phyloP scores from a whole-genome alignment of 2,888 invertebrate species.

The Plagodis pulveraria region DNA sequence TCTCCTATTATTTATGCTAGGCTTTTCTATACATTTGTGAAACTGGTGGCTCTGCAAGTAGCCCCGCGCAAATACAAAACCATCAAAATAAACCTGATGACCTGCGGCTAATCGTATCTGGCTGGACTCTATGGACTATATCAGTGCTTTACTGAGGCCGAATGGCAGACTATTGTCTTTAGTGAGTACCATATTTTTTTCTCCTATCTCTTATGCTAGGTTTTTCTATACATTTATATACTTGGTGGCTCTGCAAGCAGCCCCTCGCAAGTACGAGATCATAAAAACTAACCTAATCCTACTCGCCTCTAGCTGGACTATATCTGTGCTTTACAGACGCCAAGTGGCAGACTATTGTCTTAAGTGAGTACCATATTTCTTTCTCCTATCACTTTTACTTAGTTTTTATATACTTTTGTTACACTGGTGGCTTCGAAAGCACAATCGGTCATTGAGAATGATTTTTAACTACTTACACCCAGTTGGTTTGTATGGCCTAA shows the following conservation, averaged over 20 bases:
- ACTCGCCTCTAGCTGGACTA: no score
- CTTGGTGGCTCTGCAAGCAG: no score
- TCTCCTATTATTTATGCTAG: no score
- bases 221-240: no score
- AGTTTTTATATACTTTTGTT: neutral
- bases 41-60: constrained; percentile 20
- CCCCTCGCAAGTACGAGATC: neutral
- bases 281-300: constrained; percentile 6
- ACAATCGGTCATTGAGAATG: constrained; percentile 37
- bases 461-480: constrained; percentile 39
- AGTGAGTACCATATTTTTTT: constrained; percentile 27
- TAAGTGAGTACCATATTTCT: no score
- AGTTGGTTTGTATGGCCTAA: constrained; percentile 48
- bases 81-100: constrained; percentile 39
- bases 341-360: no score
- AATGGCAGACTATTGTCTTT: constrained; percentile 37
- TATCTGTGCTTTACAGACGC: no score
- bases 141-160: constrained; percentile 35
- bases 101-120: constrained; percentile 38
- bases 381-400: no score
- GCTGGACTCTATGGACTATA: constrained; percentile 46
- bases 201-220: no score
- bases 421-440: constrained; percentile 22
- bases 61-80: constrained; percentile 34
- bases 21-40: no score